Evolutionary conservation across 2,888 invertebrate genomes (phyloP), one percentile per base, ranked within the genome.

Genomic region (Synanthedon formicaeformis): DNA sequence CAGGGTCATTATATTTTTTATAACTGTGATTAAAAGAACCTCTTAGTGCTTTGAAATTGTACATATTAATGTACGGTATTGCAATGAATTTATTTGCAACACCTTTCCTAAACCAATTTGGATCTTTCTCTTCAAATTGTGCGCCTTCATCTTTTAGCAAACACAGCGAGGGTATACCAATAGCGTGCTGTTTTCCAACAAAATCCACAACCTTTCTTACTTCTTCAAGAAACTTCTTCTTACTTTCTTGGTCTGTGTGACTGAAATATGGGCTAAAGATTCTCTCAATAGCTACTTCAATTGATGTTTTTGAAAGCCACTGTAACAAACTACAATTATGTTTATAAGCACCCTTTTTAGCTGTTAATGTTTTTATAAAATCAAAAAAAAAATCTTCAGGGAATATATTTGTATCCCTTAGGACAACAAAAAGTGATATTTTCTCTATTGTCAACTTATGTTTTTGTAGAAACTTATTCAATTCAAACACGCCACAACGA

Each of bases 41-140:
- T 8, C 49, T 40, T 3, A 63, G 16, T 2, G 51, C 8, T 3
- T 55, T 56, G 11, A 41, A 57, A 6, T 50, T 53, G 53, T 63
- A 63, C 11, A 65, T 48, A 51, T 66, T 64, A 3, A 65, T 45
- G 50, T 63, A 62, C 6, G 55, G 50, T 40, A 59, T 54, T 1
- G 60, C 52, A 13, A 69, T 59, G n/a, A 61, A 27, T 2, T 58
- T 57, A 1, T 56, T 48, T 11, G 59, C 59, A 1, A 67, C 54
- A 4, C 67, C 67, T 52, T 67, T 68, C 52, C 62, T 58, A 40
- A 69, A 67, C 69, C 69, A 68, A n/a, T 53, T 40, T 3, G 61
- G 59, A 53, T 67, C 65, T 5, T 56, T 55, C 40, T 60, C 51
- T 27, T 52, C 54, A 34, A 34, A 34, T 34, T 34, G 34, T 34